Conservation (phyloP, 2,797 vertebrate genomes). For the Taenioides sp. region DNA sequence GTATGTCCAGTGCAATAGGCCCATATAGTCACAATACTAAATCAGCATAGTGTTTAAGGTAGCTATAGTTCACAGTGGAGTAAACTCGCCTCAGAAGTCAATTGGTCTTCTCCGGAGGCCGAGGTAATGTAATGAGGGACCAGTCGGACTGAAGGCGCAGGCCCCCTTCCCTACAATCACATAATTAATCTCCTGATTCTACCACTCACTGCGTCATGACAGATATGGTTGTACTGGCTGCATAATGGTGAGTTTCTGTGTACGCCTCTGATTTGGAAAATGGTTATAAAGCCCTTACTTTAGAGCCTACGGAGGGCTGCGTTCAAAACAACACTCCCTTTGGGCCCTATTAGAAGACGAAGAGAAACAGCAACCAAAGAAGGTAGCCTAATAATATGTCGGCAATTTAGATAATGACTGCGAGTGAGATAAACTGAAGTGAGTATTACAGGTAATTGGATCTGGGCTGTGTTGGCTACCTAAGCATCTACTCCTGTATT, state of each 20-base stretch:
- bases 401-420: slow-evolving; percentile 98
- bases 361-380: slow-evolving; percentile 76
- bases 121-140: slow-evolving; percentile 74
- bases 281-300: slow-evolving; percentile 78
- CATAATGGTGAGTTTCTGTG: slow-evolving; percentile 67
- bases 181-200: slow-evolving; percentile 78
- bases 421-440: slow-evolving; percentile 96
- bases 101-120: slow-evolving; percentile 66
- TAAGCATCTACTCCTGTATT: slow-evolving; percentile 59
- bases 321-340: slow-evolving; percentile 91
- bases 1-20: slow-evolving; percentile 32
- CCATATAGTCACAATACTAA: slow-evolving; percentile 50
- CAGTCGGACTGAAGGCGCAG: slow-evolving; percentile 46
- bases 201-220: slow-evolving; percentile 69
- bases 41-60: slow-evolving; percentile 49
- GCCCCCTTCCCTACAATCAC: slow-evolving; percentile 57
- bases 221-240: slow-evolving; percentile 71
- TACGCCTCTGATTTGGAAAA: slow-evolving; percentile 81
- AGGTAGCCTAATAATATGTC: slow-evolving; percentile 90
- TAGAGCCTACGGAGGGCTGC: slow-evolving; percentile 90
- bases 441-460: slow-evolving; percentile 97
- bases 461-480: slow-evolving; percentile 78
- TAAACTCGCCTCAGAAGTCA: slow-evolving; percentile 60
- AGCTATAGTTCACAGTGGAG: slow-evolving; percentile 23
- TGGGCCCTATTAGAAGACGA: slow-evolving; percentile 90